phyloP scores from a whole-genome alignment of 64 coral and sea anemone species.

The Montipora foliosa region DNA sequence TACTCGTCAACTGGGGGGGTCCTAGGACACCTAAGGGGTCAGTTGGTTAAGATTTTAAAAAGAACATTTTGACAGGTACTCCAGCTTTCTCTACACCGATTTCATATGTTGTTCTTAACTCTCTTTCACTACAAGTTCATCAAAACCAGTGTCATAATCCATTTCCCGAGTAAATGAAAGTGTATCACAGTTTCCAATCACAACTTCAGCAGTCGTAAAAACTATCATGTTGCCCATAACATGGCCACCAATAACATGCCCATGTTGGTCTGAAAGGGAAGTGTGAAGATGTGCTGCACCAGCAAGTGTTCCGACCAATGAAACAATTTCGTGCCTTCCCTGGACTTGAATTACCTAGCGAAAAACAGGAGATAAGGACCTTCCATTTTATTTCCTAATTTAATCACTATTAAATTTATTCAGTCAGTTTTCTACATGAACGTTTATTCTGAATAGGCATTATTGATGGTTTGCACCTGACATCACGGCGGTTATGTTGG shows the following conservation, averaged over 20 bases:
- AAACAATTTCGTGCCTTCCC: conserved; percentile 90
- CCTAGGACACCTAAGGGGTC: no score
- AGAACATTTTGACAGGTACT: not conserved
- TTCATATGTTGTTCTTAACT: not conserved
- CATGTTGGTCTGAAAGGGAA: conserved; percentile 86
- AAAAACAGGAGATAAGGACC: not conserved
- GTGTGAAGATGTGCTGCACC: conserved; percentile 82
- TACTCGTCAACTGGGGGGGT: no score
- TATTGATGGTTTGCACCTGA: no score
- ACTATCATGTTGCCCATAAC: conserved; percentile 93
- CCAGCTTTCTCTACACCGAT: not conserved
- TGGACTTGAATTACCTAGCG: conserved; percentile 60
- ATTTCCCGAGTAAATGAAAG: conserved; percentile 68
- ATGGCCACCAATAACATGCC: conserved; percentile 79
- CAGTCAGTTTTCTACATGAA: no score
- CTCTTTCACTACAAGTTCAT: conserved; percentile 67
- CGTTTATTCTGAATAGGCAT: no score
- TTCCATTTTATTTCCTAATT: not conserved
- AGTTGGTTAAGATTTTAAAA: no score
- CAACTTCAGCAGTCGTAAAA: conserved; percentile 91
- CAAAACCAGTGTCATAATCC: conserved; percentile 80
- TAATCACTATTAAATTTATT: no score
- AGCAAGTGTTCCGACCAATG: conserved; percentile 86
- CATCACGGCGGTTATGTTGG: no score
- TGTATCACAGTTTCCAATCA: conserved; percentile 81